Base-by-base conservation (phyloP, 2,888 invertebrate genomes). In the Melanargia galathea region DNA sequence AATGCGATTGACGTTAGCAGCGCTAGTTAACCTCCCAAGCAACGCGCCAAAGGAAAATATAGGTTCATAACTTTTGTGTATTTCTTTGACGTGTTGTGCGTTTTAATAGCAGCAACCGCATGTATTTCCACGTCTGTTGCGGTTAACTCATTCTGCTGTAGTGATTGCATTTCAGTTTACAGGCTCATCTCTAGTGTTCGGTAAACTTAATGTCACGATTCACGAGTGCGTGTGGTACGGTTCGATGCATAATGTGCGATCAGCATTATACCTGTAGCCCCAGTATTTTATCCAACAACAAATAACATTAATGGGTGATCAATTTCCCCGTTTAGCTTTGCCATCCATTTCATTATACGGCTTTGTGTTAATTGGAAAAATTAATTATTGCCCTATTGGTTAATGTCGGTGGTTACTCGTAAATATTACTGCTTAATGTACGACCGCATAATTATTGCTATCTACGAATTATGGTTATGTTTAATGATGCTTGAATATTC, bases 241-340 rank as follows among this genome's bases (percentile, higher is more conserved):
- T 11, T 20, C 0, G 45, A 0, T 18, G 45, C 20, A 10, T 22
- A 11, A 11, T 49, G 26, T 49, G 49, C 2, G n/a, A 8, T 35
- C 40, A 40, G 45, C 60, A 52, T 66, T 60, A 63, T 55, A 62
- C 60, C 62, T 52, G 62, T 52, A 20, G 48, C 38, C 18, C 30
- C 16, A 59, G 35, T 40, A 35, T 61, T 65, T 56, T 52, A 35
- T 52, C 43, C 56, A 30, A 35, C 38, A 60, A 68, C 66, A 68
- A 68, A 68, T 68, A 66, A 65, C 61, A 49, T 54, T 70, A 64
- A 66, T 70, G 45, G 69, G 57, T 48, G 62, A 68, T 68, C 63
- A 63, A 66, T 66, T 64, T 54, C 52, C 40, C 51, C 45, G 60
- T 60, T 64, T 64, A 49, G 58, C 35, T 57, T 48, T 40, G 35